Evolutionary conservation across 2,797 vertebrate species (phyloP).

Genomic region (Pelobates cultripes): DNA sequence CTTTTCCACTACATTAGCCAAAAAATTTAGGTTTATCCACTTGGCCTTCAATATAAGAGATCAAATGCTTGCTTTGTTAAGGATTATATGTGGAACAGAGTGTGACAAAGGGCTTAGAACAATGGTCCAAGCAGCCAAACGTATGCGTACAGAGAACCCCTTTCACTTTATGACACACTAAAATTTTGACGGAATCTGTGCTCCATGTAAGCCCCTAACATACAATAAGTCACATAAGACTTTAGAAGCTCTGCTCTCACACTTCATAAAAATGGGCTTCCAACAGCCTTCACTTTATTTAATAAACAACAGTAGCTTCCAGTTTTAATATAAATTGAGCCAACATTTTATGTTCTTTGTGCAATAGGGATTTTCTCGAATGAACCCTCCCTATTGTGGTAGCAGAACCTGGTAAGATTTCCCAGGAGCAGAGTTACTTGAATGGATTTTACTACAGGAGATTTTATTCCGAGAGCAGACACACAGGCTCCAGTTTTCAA

Average conservation of each 20-base stretch:
- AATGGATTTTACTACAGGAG: slow-evolving; percentile 34
- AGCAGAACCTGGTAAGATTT: slow-evolving; percentile 46
- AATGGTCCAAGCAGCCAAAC: background rate
- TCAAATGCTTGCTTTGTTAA: slow-evolving; percentile 51
- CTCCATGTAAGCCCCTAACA: slow-evolving; percentile 1
- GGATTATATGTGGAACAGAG: slow-evolving; percentile 54
- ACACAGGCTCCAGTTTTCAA: slow-evolving; percentile 46
- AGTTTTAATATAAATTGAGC: slow-evolving; percentile 41
- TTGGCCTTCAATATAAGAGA: slow-evolving; percentile 50
- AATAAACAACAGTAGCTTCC: slow-evolving; percentile 55
- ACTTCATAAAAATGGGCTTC: slow-evolving; percentile 51
- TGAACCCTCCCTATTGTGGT: slow-evolving; percentile 37
- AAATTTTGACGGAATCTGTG: slow-evolving; percentile 23
- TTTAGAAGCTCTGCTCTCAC: slow-evolving; percentile 40
- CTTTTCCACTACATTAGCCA: slow-evolving; percentile 52
- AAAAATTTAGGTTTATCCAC: slow-evolving; percentile 54
- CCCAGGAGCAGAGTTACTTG: slow-evolving; percentile 35
- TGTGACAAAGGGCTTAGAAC: background rate
- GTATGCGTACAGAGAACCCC: slow-evolving; percentile 9
- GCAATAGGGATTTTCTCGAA: slow-evolving; percentile 44
- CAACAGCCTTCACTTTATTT: slow-evolving; percentile 47
- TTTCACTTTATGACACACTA: slow-evolving; percentile 22
- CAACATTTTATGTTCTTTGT: slow-evolving; percentile 51
- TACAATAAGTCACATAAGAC: slow-evolving; percentile 36
- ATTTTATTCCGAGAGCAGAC: slow-evolving; percentile 39